These are phyloP conservation scores for Aphidius colemani DNA, from an alignment of 2,888 invertebrate species.

Conservation along the genomic window DNA sequence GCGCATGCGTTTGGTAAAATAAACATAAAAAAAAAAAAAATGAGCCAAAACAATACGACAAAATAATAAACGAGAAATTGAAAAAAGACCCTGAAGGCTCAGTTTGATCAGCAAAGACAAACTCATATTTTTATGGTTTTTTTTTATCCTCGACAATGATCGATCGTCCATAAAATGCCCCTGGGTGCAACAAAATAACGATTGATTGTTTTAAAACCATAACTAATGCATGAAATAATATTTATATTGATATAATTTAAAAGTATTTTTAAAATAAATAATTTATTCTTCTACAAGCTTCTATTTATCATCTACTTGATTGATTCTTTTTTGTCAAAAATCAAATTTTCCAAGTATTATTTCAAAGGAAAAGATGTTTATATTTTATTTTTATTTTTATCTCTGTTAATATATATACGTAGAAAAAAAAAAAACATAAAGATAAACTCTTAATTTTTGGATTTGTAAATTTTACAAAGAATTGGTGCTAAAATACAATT, in stretches of 20 bases:
- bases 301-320: background rate
- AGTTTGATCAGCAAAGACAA: background rate
- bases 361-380: background rate
- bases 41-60: too few species aligned
- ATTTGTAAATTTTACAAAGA: background rate
- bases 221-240: background rate
- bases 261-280: too few species aligned
- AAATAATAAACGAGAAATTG: too few species aligned
- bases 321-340: background rate
- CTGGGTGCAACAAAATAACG: background rate
- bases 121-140: constrained; percentile 18
- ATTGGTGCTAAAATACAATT: background rate
- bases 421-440: background rate
- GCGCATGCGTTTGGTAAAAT: too few species aligned
- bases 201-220: background rate
- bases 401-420: background rate
- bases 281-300: too few species aligned
- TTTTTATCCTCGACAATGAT: constrained; percentile 22
- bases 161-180: constrained; percentile 19
- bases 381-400: too few species aligned
- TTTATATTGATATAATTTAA: background rate
- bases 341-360: background rate
- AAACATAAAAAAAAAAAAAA: too few species aligned
- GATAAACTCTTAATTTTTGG: too few species aligned
- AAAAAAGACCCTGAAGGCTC: too few species aligned